These are phyloP conservation scores for Amblyraja radiata DNA, from an alignment of 2,797 vertebrate genomes.

Conservation along the genomic window DNA sequence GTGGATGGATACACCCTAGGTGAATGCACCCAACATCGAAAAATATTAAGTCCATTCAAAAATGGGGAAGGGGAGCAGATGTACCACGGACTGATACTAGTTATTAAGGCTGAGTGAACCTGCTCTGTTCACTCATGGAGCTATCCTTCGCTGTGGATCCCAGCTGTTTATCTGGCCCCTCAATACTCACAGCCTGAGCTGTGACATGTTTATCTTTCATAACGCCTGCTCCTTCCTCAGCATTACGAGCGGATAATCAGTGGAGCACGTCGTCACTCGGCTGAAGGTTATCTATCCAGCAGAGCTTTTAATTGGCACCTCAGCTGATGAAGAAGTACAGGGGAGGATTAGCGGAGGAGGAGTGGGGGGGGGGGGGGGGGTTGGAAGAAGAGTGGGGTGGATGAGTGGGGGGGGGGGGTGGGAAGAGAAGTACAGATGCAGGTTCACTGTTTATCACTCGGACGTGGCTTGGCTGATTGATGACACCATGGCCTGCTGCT, in stretches of 20 bases:
- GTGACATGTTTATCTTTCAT: not conserved
- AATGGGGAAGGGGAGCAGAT: not conserved
- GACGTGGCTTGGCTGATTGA: not conserved
- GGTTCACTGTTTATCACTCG: not conserved
- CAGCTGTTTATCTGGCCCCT: not conserved
- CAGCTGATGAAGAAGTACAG: not conserved
- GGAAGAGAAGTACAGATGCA: not conserved
- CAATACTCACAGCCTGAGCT: not conserved
- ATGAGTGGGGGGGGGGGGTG: no score
- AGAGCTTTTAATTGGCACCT: not conserved
- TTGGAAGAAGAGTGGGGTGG: no score
- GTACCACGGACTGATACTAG: not conserved
- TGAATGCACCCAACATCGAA: not conserved
- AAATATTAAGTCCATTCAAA: not conserved
- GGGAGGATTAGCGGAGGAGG: no score
- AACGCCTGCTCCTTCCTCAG: not conserved
- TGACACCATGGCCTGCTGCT: not conserved
- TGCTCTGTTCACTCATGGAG: not conserved
- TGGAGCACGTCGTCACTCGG: not conserved
- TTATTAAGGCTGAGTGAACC: not conserved
- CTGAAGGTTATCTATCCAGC: not conserved
- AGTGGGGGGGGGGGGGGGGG: no score
- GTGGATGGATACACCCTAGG: not conserved
- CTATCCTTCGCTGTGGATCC: not conserved
- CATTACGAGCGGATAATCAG: not conserved